These are phyloP conservation scores for Battus philenor DNA, from an alignment of 1,140 invertebrate genomes.

Conservation along the genomic window DNA sequence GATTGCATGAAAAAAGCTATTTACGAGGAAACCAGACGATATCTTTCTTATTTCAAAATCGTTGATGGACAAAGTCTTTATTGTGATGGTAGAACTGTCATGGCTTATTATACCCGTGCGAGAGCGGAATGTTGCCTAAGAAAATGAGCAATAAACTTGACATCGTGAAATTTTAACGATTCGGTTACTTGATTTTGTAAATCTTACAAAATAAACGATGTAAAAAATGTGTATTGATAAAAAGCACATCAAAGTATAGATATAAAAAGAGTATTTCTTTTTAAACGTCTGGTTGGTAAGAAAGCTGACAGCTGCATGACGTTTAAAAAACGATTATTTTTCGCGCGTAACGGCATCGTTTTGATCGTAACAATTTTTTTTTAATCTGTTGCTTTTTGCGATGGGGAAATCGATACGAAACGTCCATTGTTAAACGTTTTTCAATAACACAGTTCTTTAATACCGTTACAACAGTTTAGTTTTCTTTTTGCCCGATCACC, in stretches of 20 bases:
- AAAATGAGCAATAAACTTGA: too few species aligned
- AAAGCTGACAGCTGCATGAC: not conserved
- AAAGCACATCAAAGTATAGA: too few species aligned
- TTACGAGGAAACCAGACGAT: slow-evolving; percentile 10
- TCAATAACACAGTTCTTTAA: slow-evolving; percentile 27
- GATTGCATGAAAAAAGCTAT: slow-evolving; percentile 4
- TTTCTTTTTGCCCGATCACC: not conserved
- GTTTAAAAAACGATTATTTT: not conserved
- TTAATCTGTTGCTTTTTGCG: slow-evolving; percentile 39
- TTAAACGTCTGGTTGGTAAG: not conserved
- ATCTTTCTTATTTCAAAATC: slow-evolving; percentile 4
- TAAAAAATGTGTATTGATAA: too few species aligned
- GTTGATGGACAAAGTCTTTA: slow-evolving; percentile 9
- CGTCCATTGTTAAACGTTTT: slow-evolving; percentile 23
- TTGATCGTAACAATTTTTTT: slow-evolving; percentile 16
- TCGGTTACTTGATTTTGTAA: too few species aligned
- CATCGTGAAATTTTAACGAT: too few species aligned
- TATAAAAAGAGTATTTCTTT: too few species aligned
- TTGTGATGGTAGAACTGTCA: slow-evolving; percentile 4
- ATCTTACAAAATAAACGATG: too few species aligned
- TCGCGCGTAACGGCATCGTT: slow-evolving; percentile 6
- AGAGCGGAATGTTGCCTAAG: too few species aligned
- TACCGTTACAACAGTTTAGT: slow-evolving; percentile 25
- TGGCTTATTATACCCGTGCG: too few species aligned
- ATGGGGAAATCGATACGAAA: slow-evolving; percentile 34